These are phyloP conservation scores for Sceloporus tristichus DNA, from an alignment of 2,113 vertebrate genomes.

Conservation along the genomic window DNA sequence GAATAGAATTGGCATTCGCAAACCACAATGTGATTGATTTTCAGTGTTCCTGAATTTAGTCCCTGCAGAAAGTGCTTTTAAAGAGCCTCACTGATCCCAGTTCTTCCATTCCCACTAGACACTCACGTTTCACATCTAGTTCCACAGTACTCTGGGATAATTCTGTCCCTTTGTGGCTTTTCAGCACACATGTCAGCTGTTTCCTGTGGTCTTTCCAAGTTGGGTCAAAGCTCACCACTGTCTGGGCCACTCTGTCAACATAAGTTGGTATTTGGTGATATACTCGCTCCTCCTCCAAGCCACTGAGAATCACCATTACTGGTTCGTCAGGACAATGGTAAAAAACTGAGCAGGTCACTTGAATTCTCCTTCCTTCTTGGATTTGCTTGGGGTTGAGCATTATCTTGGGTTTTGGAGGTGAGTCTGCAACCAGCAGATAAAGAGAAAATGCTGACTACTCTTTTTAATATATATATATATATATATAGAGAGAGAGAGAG, in stretches of 20 bases:
- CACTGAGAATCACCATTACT: background rate
- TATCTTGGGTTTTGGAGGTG: background rate
- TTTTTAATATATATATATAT: background rate
- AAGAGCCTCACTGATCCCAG: background rate
- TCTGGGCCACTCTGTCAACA: background rate
- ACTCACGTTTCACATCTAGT: conserved; percentile 20
- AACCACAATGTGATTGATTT: background rate
- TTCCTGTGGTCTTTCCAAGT: background rate
- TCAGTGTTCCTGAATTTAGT: background rate
- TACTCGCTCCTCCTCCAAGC: background rate
- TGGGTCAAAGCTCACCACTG: rapidly evolving
- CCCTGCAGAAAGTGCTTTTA: background rate
- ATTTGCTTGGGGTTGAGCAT: rapidly evolving
- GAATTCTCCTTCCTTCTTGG: rapidly evolving
- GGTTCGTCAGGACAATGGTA: background rate
- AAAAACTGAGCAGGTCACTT: background rate
- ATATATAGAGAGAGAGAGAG: no score
- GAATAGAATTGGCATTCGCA: background rate
- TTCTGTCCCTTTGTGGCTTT: background rate
- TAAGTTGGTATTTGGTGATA: rapidly evolving
- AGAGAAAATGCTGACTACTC: background rate
- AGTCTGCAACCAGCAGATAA: background rate
- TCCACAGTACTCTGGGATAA: background rate
- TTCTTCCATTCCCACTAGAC: background rate
- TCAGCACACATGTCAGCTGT: background rate